Conservation (phyloP, 1,140 invertebrate genomes). For the Stegodyphus dumicola region DNA sequence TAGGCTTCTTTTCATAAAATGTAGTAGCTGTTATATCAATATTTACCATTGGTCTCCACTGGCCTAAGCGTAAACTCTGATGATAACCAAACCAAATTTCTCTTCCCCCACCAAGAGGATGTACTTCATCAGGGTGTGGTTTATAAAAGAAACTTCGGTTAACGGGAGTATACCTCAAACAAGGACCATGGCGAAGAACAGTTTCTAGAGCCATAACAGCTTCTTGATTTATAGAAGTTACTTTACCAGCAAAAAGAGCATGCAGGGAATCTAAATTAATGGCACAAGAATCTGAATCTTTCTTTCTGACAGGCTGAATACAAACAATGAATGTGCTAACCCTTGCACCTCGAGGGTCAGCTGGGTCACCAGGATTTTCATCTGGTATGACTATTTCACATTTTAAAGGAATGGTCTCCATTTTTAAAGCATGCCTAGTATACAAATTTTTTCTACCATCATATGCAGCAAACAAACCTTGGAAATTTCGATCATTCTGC, state of each 20-base stretch:
- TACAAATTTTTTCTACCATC: constrained; percentile 48
- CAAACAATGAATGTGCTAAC: neutral
- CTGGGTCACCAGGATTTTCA: neutral
- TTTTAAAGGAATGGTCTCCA: neutral
- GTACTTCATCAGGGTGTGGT: neutral
- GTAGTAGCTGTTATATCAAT: constrained; percentile 43
- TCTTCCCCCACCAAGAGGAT: constrained; percentile 11
- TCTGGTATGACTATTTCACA: neutral
- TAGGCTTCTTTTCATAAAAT: constrained; percentile 11
- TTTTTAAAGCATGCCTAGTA: neutral
- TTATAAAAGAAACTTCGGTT: constrained; percentile 44
- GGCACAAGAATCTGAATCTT: constrained; percentile 11
- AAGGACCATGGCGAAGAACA: constrained; percentile 46
- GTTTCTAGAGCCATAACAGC: constrained; percentile 52
- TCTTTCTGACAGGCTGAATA: constrained; percentile 32
- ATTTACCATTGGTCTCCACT: constrained; percentile 54
- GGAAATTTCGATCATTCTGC: neutral
- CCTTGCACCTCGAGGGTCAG: neutral
- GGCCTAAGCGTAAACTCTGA: constrained; percentile 34
- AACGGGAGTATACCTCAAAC: constrained; percentile 38
- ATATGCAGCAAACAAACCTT: constrained; percentile 16
- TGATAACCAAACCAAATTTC: constrained; percentile 59
- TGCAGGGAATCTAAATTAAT: constrained; percentile 50
- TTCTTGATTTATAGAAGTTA: constrained; percentile 18
- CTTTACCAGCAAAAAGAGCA: constrained; percentile 25